Evolutionary conservation across 2,113 vertebrate genomes (phyloP).

Genomic region (Melanostigma gelatinosum): DNA sequence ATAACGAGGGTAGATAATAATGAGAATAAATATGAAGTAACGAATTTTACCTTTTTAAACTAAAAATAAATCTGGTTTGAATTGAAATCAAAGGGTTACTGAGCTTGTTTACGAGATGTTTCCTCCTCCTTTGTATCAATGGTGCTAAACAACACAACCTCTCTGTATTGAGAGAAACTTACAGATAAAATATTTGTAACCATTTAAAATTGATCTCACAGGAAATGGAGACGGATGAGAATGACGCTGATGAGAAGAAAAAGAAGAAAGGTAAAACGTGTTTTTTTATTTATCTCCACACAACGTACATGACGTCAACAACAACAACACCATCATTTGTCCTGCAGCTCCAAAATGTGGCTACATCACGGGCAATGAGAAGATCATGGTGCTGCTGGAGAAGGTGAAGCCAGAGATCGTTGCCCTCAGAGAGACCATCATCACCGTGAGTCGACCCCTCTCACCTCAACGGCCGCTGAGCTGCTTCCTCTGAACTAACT

Average conservation of each 20-base stretch:
- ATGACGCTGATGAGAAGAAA: slow-evolving; percentile 86
- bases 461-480: not conserved
- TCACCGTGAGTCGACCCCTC: slow-evolving; percentile 78
- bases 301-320: not conserved
- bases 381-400: slow-evolving; percentile 80
- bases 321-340: not conserved
- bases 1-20: too few species aligned
- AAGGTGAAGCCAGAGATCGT: slow-evolving; percentile 89
- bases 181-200: not conserved
- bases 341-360: slow-evolving; percentile 88
- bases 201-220: slow-evolving; percentile 32
- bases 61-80: too few species aligned
- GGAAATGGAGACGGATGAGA: slow-evolving; percentile 92
- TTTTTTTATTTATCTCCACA: not conserved
- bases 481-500: not conserved
- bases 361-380: slow-evolving; percentile 88
- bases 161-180: not conserved
- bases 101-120: too few species aligned
- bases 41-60: too few species aligned
- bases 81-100: too few species aligned
- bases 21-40: too few species aligned
- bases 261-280: slow-evolving; percentile 78
- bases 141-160: not conserved
- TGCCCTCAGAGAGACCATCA: slow-evolving; percentile 86
- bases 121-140: too few species aligned